Base-by-base conservation (phyloP, 2,113 vertebrate genomes). In the Litocranius walleri region DNA sequence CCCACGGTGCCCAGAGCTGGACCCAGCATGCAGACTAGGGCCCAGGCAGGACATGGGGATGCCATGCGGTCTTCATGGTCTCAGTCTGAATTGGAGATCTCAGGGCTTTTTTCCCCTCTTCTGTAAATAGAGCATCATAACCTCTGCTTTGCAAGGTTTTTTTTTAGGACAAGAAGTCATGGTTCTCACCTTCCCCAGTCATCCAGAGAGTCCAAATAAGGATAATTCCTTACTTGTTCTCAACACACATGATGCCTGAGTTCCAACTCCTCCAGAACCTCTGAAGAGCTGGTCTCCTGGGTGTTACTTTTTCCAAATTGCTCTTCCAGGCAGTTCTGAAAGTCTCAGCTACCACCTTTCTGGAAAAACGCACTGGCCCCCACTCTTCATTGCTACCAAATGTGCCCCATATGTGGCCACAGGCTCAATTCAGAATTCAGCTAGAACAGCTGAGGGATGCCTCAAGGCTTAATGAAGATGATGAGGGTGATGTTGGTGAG, bases 51-150 rank as follows among this genome's bases (percentile, higher is more conserved):
- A 11, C 7, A 5, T 14, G 36, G 27, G 33, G 29, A 12, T 71
- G n/a, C 14, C 7, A 1, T 0, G 40, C 0, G 0, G 7, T 21
- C 57, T 21, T 43, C 21, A 0, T 3, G 9, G 40, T 17, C 54
- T 86, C 33, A 15, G 21, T 71, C 40, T 10, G 57, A 80, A 48
- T 13, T 43, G 9, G 10, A 17, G 12, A n/a, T 90, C 54, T 54
- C 61, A 43, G 45, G 88, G 43, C 4, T 48, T 56, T 3, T 0
- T 56, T 0, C 0, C 0, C 52, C n/a, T 71, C 82, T 13, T 23
- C 27, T 54, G 67, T 74, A n/a, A 71, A 25, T 13, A 33, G 33
- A 61, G 23, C 11, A 25, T 7, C 2, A 10, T 5, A 50, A 27
- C 16, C 11, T 27, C 59, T 7, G 0, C 23, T 77, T 52, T 4